Evolutionary conservation across 1,140 invertebrate species (phyloP).

Genomic region (Charaxes varanes): DNA sequence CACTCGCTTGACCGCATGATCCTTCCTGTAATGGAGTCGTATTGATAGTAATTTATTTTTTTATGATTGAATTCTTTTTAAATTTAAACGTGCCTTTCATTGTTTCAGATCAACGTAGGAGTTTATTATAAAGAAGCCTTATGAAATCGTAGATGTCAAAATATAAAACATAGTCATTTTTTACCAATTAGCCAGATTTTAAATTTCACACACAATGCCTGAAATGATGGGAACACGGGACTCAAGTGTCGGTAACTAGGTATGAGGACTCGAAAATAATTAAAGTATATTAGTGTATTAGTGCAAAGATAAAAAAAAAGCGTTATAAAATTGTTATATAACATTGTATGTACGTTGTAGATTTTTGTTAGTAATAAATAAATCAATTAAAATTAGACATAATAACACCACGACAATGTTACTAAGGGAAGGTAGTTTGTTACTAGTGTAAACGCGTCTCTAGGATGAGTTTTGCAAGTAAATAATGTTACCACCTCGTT

Average conservation of each 20-base stretch:
- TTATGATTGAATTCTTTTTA: no score
- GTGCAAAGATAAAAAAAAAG: constrained; percentile 5
- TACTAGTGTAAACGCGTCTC: no score
- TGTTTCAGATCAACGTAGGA: constrained; percentile 69
- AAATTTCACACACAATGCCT: constrained; percentile 34
- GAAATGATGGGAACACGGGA: constrained; percentile 49
- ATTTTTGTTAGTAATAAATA: constrained; percentile 10
- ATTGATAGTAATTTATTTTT: no score
- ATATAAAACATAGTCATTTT: constrained; percentile 25
- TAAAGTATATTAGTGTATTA: constrained; percentile 3
- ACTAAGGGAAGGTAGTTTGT: no score
- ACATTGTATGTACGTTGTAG: constrained; percentile 10
- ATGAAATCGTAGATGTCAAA: constrained; percentile 51
- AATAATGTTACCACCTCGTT: no score
- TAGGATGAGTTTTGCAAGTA: no score
- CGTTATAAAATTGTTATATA: constrained; percentile 14
- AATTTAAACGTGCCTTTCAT: no score
- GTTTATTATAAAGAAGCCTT: constrained; percentile 72
- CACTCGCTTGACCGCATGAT: no score
- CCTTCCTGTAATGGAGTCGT: no score
- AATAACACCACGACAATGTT: no score
- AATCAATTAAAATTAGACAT: constrained; percentile 3
- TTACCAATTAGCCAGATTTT: constrained; percentile 43
- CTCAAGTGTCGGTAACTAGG: constrained; percentile 48
- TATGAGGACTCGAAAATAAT: constrained; percentile 14